Conservation (phyloP, 2,888 invertebrate genomes). For the Hydropsyche betteni region DNA sequence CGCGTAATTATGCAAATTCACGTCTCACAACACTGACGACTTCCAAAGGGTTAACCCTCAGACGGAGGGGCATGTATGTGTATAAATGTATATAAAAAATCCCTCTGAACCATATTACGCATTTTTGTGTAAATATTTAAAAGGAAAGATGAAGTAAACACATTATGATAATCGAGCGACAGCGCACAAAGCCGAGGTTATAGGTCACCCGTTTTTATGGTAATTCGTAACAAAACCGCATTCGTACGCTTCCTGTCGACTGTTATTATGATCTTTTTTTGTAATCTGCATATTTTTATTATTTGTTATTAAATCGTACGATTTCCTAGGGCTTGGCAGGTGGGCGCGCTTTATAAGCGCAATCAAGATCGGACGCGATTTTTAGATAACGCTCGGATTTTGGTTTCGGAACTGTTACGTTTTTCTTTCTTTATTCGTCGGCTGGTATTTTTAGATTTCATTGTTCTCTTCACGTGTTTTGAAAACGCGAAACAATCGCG, state of each 20-base stretch:
- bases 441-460: not conserved
- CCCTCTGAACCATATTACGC: slow-evolving; percentile 1
- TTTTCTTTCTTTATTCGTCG: too few relatives aligned
- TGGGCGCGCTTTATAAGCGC: not conserved
- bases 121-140: slow-evolving; percentile 11
- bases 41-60: slow-evolving; percentile 34
- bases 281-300: too few relatives aligned
- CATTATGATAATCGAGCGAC: slow-evolving; percentile 29
- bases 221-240: slow-evolving; percentile 5
- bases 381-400: too few relatives aligned
- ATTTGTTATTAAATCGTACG: too few relatives aligned
- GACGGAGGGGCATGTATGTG: slow-evolving; percentile 8
- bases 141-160: slow-evolving; percentile 27
- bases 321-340: not conserved
- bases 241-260: slow-evolving; percentile 16
- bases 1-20: slow-evolving; percentile 45
- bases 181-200: slow-evolving; percentile 27
- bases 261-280: not conserved
- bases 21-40: slow-evolving; percentile 5
- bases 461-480: slow-evolving; percentile 1
- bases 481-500: slow-evolving; percentile 6
- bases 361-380: slow-evolving; percentile 5
- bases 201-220: slow-evolving; percentile 34
- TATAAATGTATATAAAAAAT: slow-evolving; percentile 7
- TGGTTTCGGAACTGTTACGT: too few relatives aligned